Percentiles rank a stretch among this genome's conserved stretches.
phyloP scores from a whole-genome alignment of 2,113 vertebrate species.

The Limnothrissa miodon region DNA sequence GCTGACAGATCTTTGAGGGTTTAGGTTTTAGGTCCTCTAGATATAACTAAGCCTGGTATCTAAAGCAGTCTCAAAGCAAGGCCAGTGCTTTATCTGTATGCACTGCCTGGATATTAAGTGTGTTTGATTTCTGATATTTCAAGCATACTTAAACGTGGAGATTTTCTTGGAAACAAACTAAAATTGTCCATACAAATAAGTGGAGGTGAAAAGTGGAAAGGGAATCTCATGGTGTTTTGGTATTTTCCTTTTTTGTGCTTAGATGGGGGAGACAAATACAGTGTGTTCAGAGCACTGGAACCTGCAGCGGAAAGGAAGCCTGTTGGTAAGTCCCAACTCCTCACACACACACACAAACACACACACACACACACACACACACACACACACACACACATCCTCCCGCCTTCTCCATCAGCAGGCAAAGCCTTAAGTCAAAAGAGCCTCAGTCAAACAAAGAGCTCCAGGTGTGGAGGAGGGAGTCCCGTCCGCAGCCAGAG shows the following conservation, averaged over 20 bases:
- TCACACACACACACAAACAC: background rate
- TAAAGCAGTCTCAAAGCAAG: background rate
- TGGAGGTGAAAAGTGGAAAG: background rate
- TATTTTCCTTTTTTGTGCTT: constrained; percentile 36
- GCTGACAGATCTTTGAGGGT: too few relatives aligned
- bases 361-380: background rate
- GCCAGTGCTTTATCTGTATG: background rate
- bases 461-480: background rate
- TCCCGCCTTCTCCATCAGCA: background rate
- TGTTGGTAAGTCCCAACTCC: constrained; percentile 76
- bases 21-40: too few relatives aligned
- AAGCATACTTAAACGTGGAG: too few relatives aligned
- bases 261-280: constrained; percentile 93
- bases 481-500: background rate
- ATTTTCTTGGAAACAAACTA: background rate
- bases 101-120: background rate
- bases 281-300: constrained; percentile 90
- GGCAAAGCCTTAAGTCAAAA: background rate
- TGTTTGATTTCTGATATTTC: background rate
- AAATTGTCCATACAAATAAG: background rate
- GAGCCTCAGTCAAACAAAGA: background rate
- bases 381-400: too few relatives aligned
- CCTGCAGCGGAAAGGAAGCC: constrained; percentile 82
- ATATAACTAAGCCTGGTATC: background rate
- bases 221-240: background rate